Evolutionary conservation across 2,113 vertebrate species (phyloP).

Genomic region (Neoarius graeffei): DNA sequence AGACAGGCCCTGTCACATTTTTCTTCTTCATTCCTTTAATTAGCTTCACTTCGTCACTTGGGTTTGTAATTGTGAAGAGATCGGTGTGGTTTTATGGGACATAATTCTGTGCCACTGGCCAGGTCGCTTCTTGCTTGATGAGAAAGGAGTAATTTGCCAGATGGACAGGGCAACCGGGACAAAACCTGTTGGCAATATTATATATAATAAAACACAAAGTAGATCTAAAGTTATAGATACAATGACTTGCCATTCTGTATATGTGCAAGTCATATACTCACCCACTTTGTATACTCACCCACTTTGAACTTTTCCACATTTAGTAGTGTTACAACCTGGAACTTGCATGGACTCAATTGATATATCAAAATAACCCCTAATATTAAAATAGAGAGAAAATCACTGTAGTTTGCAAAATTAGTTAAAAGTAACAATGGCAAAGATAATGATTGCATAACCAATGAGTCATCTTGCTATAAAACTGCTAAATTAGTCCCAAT

Average conservation of each 20-base stretch:
- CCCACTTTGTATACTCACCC: too few relatives aligned
- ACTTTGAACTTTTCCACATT: too few relatives aligned
- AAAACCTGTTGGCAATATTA: constrained; percentile 2
- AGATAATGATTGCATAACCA: too few relatives aligned
- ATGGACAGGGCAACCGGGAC: background rate
- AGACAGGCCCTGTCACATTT: fast-evolving
- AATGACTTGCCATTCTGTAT: background rate
- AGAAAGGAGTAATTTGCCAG: background rate
- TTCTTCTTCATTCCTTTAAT: background rate
- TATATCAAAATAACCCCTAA: too few relatives aligned
- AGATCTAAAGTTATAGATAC: background rate
- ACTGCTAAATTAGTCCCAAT: too few relatives aligned
- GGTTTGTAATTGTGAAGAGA: background rate
- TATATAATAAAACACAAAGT: background rate
- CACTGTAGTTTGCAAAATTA: too few relatives aligned
- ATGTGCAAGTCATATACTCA: too few relatives aligned
- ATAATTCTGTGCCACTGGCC: constrained; percentile 34
- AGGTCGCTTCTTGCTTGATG: background rate
- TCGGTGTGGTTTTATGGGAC: constrained; percentile 22
- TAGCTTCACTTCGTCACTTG: background rate
- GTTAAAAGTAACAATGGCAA: too few relatives aligned
- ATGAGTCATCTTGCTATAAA: too few relatives aligned
- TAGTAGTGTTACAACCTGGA: too few relatives aligned
- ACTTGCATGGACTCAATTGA: too few relatives aligned
- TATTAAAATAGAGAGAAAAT: too few relatives aligned